phyloP scores from a whole-genome alignment of 1,140 invertebrate species.

The Phthorimaea operculella region DNA sequence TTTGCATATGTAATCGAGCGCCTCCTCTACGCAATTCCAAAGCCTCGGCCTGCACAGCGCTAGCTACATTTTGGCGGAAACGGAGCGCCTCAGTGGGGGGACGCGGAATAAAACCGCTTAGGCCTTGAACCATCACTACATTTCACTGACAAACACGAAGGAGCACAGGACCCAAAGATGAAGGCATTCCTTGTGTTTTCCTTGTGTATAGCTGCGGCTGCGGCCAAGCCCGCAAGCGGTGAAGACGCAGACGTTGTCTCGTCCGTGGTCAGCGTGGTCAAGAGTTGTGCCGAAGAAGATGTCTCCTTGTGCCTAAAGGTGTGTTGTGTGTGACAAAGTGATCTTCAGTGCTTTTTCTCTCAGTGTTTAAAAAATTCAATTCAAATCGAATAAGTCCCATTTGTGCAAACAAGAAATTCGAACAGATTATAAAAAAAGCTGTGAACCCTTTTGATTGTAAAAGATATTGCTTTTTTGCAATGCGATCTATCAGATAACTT shows the following conservation, averaged over 20 bases:
- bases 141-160: constrained; percentile 39
- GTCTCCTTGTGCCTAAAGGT: constrained; percentile 80
- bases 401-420: too few species aligned
- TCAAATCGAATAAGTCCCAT: too few species aligned
- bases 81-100: constrained; percentile 34
- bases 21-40: background rate
- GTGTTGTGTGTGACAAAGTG: constrained; percentile 26
- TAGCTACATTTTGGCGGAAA: constrained; percentile 32
- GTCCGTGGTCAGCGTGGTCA: constrained; percentile 73
- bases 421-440: too few species aligned
- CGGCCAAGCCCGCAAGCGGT: constrained; percentile 67
- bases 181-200: constrained; percentile 68
- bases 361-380: too few species aligned
- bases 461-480: too few species aligned
- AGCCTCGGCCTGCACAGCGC: background rate
- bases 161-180: constrained; percentile 51
- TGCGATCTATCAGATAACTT: too few species aligned
- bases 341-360: constrained; percentile 3
- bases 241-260: constrained; percentile 64
- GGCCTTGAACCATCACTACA: constrained; percentile 32
- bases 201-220: constrained; percentile 62
- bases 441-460: too few species aligned
- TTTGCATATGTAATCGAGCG: background rate
- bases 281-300: constrained; percentile 75
- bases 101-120: constrained; percentile 45